These are phyloP conservation scores for Marasmarcha lunaedactyla DNA, from an alignment of 2,888 invertebrate genomes.

Conservation along the genomic window DNA sequence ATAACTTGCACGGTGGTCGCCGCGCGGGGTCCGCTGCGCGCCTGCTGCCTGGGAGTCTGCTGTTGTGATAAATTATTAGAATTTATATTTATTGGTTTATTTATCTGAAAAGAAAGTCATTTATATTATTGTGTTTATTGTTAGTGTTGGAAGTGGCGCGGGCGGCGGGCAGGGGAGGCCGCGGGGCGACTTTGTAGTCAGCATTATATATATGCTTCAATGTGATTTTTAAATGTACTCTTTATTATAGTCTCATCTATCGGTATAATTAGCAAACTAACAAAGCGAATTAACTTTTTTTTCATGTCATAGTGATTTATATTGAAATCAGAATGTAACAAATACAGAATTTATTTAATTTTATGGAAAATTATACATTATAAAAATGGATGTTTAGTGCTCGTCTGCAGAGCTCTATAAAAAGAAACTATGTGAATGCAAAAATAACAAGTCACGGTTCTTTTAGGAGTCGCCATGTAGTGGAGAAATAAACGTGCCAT, in stretches of 20 bases:
- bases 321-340: slow-evolving; percentile 57
- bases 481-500: slow-evolving; percentile 73
- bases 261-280: slow-evolving; percentile 68
- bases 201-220: slow-evolving; percentile 72
- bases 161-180: slow-evolving; percentile 37
- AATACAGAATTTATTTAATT: slow-evolving; percentile 70
- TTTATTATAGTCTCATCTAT: slow-evolving; percentile 68
- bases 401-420: slow-evolving; percentile 59
- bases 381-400: slow-evolving; percentile 61
- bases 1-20: slow-evolving; percentile 56
- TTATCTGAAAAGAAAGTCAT: slow-evolving; percentile 30
- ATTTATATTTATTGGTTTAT: slow-evolving; percentile 49
- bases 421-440: slow-evolving; percentile 63
- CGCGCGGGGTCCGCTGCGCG: slow-evolving; percentile 58
- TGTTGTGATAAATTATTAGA: slow-evolving; percentile 51
- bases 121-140: slow-evolving; percentile 38
- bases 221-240: slow-evolving; percentile 72
- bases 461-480: slow-evolving; percentile 72
- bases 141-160: slow-evolving; percentile 39
- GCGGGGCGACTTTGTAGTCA: slow-evolving; percentile 67
- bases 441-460: slow-evolving; percentile 70
- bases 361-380: slow-evolving; percentile 62
- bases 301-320: slow-evolving; percentile 66
- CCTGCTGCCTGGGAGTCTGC: slow-evolving; percentile 59
- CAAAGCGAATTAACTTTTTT: slow-evolving; percentile 58